Percentiles rank a stretch among this genome's conserved stretches.
Evolutionary conservation across 2,888 invertebrate species (phyloP).

Genomic region (Chymomyza procnemis): DNA sequence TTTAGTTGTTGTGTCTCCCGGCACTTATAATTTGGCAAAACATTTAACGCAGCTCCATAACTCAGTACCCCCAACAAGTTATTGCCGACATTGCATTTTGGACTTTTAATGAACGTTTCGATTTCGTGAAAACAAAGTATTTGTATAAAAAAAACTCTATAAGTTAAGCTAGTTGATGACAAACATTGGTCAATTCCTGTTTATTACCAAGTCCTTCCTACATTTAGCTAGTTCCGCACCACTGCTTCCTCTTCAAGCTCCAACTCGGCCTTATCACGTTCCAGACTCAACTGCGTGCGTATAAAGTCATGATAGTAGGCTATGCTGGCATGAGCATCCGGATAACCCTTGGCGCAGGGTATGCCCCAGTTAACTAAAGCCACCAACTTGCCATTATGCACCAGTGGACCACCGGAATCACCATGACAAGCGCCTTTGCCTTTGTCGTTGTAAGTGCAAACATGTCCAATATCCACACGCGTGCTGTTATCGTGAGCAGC

Average conservation of each 20-base stretch:
- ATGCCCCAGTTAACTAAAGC: constrained; percentile 77
- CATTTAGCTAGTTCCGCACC: neutral
- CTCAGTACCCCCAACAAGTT: too few relatives aligned
- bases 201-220: too few relatives aligned
- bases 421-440: constrained; percentile 80
- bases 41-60: too few relatives aligned
- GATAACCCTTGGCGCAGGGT: constrained; percentile 75
- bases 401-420: constrained; percentile 76
- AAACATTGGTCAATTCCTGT: too few relatives aligned
- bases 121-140: too few relatives aligned
- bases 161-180: too few relatives aligned
- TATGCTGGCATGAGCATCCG: constrained; percentile 76
- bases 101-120: too few relatives aligned
- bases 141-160: too few relatives aligned
- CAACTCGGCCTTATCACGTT: constrained; percentile 20
- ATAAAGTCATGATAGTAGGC: constrained; percentile 77
- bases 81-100: too few relatives aligned
- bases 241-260: neutral
- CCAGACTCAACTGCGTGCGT: constrained; percentile 61
- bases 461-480: constrained; percentile 81
- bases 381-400: constrained; percentile 70
- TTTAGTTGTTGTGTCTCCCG: too few relatives aligned
- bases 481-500: constrained; percentile 79
- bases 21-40: too few relatives aligned
- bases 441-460: constrained; percentile 81